Evolutionary conservation across 64 coral and sea anemone genomes (phyloP), one percentile per base, ranked within the genome.

Genomic region (Trachythela sp.): DNA sequence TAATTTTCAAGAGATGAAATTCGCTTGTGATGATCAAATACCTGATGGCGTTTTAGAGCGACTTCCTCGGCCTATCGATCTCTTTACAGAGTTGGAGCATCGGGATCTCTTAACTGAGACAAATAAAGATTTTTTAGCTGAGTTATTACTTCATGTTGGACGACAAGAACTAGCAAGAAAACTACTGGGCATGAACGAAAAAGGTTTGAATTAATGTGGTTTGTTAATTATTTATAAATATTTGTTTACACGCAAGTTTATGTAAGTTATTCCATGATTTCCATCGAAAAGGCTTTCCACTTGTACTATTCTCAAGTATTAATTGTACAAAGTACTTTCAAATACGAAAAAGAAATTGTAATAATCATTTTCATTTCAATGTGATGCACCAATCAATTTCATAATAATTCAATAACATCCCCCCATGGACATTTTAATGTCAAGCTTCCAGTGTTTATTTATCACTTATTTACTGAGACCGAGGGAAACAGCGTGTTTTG

Each of bases 1-100:
- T 35, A 35, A 80, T 37, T 80, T 80, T 35, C 9, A 80, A 39
- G 75, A 80, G 27, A 80, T 80, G 75, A 80, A 80, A 22, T 80
- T 80, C 34, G 26, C 26, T 17, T 80, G 75, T 18, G 75, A 80
- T 30, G 75, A 36, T 15, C 8, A 0, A 80, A 80, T 80, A 34
- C 75, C 75, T 37, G 75, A 80, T 9, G 75, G 75, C 20, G 33
- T 80, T 35, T 30, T 80, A 2, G 75, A 80, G 34, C 8, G 20
- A 37, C 20, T 80, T 30, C 13, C 20, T 20, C 13, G 15, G 10
- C 33, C 75, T 34, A 35, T 37, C 20, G 33, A 80, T 15, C 33
- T 80, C 6, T 80, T 80, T 37, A 80, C 75, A 17, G 75, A 80
- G 31, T 30, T 80, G 31, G 75, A 80, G 8, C 75, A 80, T 39